Evolutionary conservation across 2,797 vertebrate species (phyloP), one percentile per base, ranked within the genome.

Genomic region (Lutjanus campechanus): DNA sequence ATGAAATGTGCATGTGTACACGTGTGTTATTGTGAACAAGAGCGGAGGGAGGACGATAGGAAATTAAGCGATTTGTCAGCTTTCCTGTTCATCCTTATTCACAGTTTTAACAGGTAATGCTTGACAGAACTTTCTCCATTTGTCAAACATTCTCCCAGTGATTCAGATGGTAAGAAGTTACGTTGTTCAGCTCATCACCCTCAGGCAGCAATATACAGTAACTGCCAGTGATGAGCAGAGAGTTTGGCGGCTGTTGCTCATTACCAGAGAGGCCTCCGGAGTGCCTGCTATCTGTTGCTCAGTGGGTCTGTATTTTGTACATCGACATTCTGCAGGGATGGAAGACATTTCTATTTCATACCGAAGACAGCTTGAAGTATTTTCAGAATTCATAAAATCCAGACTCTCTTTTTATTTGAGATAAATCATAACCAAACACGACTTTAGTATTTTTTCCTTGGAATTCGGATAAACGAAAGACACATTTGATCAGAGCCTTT

Each of bases 291-390:
- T 86, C 79, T 84, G 71, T 70, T 55, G 56, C 84, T 78, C 36
- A 7, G n/a, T 22, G 55, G 29, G 44, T 50, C 84, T 88, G 83
- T 62, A 36, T 74, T 79, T 81, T 83, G 46, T 67, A 80, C 79
- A 66, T 79, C 54, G 20, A 77, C 76, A 40, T 75, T 84, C 59
- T 83, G 80, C 60, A 80, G 46, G 44, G 82, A 88, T 90, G 78
- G 75, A 89, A 77, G 75, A 81, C 61, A 75, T 87, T 86, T 85
- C 53, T 77, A 55, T 77, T 90, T 88, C 77, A 84, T 89, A 61
- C 85, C 36, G 8, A 76, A 77, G 77, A 86, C 90, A 89, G 66
- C 78, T 88, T 92, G 84, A 89, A 86, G 68, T 81, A 66, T 82
- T 91, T 91, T 88, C 47, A 12, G 71, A 69, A 83, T 78, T 84